Evolutionary conservation across 2,888 invertebrate species (phyloP).

Genomic region (Chaetoderma sp.): DNA sequence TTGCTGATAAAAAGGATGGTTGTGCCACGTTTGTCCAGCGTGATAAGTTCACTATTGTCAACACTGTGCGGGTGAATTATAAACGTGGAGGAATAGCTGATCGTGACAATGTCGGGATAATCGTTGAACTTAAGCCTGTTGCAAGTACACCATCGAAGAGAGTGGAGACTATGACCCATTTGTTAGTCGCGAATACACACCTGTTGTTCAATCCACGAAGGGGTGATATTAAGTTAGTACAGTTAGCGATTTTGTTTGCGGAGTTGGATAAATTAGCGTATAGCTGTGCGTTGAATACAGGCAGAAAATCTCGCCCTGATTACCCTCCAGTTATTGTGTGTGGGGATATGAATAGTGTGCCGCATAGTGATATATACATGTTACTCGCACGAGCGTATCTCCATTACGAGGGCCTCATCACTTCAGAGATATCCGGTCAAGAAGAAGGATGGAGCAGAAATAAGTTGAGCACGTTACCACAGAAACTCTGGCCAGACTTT

Average conservation of each 20-base stretch:
- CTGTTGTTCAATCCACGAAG: constrained; percentile 91
- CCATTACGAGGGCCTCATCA: constrained; percentile 59
- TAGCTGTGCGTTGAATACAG: background rate
- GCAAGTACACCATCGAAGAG: constrained; percentile 13
- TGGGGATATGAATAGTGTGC: constrained; percentile 92
- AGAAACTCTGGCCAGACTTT: constrained; percentile 59
- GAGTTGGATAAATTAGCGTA: constrained; percentile 82
- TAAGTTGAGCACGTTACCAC: too few relatives aligned
- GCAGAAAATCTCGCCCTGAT: constrained; percentile 69
- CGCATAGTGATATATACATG: constrained; percentile 79
- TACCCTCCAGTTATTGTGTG: constrained; percentile 83
- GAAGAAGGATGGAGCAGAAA: constrained; percentile 44
- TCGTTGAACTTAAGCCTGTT: constrained; percentile 77
- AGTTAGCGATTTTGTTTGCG: constrained; percentile 84
- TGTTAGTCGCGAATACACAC: constrained; percentile 89
- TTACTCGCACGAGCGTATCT: constrained; percentile 78
- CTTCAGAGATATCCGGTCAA: constrained; percentile 67
- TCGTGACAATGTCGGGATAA: constrained; percentile 88
- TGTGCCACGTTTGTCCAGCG: constrained; percentile 88
- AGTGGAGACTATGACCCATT: constrained; percentile 72
- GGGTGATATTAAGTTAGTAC: constrained; percentile 90
- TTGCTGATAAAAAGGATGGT: constrained; percentile 82
- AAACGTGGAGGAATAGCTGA: constrained; percentile 76
- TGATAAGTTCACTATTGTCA: constrained; percentile 77
- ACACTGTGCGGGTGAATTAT: constrained; percentile 80